These are phyloP conservation scores for Trisateles emortualis DNA, from an alignment of 2,888 invertebrate genomes.

Conservation along the genomic window DNA sequence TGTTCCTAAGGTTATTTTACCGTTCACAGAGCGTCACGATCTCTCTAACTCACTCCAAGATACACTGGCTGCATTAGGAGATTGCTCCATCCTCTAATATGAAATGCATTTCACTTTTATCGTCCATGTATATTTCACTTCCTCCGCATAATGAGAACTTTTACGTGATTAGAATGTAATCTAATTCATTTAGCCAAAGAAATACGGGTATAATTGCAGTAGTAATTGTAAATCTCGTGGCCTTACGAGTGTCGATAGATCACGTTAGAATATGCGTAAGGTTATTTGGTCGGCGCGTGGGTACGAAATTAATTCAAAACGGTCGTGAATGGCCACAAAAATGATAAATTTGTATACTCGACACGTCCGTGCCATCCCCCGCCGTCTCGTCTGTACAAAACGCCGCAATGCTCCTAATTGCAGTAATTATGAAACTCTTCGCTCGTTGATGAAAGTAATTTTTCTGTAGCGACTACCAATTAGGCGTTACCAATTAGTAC, in stretches of 20 bases:
- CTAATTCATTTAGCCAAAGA: conserved; percentile 8
- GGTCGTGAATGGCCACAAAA: conserved; percentile 59
- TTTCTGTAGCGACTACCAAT: conserved; percentile 82
- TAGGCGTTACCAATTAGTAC: conserved; percentile 78
- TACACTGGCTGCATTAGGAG: conserved; percentile 41
- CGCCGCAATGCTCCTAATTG: conserved; percentile 76
- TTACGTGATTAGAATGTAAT: conserved; percentile 37
- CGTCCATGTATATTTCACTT: conserved; percentile 32
- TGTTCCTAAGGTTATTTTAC: conserved; percentile 1
- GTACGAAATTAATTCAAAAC: conserved; percentile 53
- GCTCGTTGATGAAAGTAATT: conserved; percentile 83
- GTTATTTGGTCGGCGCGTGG: conserved; percentile 24
- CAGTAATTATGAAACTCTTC: conserved; percentile 83
- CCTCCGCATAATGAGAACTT: conserved; percentile 32
- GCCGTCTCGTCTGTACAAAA: conserved; percentile 69
- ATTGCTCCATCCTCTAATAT: conserved; percentile 43
- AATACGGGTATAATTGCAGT: conserved; percentile 27
- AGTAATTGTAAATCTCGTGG: conserved; percentile 35
- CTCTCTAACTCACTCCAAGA: conserved; percentile 33
- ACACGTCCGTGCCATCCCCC: conserved; percentile 68
- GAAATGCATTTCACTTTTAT: conserved; percentile 40
- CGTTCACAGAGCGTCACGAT: conserved; percentile 25
- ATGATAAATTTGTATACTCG: conserved; percentile 74
- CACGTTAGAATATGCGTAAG: conserved; percentile 37
- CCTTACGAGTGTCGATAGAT: conserved; percentile 38